A percentile compares a stretch with the other conserved stretches of the same genome.
These are phyloP conservation scores for Aplysia californica DNA, from an alignment of 1,140 invertebrate species.

Conservation along the genomic window DNA sequence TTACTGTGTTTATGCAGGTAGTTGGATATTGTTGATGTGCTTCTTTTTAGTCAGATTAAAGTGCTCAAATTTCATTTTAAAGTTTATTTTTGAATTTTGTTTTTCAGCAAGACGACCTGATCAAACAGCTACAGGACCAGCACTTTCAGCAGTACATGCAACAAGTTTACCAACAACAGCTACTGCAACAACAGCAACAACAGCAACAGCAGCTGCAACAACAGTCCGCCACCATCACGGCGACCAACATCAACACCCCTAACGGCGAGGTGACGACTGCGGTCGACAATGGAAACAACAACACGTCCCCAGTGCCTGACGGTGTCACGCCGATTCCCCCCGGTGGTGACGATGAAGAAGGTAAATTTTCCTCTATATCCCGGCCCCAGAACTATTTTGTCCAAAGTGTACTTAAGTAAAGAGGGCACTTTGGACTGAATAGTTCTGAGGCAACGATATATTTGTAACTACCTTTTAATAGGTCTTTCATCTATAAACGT, in stretches of 20 bases:
- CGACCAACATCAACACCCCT: conserved; percentile 9
- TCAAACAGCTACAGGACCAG: conserved; percentile 94
- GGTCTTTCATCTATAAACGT: no score
- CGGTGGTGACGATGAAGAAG: conserved; percentile 29
- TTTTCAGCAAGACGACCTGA: conserved; percentile 90
- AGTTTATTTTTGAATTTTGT: no score
- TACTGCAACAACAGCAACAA: conserved; percentile 64
- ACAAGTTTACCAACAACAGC: conserved; percentile 76
- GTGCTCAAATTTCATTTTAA: no score
- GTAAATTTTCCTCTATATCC: no score
- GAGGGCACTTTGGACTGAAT: no score
- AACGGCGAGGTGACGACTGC: conserved; percentile 26
- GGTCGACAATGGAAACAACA: background rate
- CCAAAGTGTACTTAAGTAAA: no score
- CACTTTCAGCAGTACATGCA: conserved; percentile 99
- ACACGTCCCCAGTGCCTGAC: conserved; percentile 4
- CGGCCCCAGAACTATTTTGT: no score
- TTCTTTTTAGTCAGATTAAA: no score
- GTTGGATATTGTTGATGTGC: no score
- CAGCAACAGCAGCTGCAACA: conserved; percentile 22
- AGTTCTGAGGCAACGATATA: no score
- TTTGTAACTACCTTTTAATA: no score
- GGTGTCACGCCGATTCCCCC: conserved; percentile 12
- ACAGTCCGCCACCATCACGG: background rate
- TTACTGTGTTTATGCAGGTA: no score